Base-by-base conservation (phyloP, 2,888 invertebrate genomes). In the Chironomus tentans region DNA sequence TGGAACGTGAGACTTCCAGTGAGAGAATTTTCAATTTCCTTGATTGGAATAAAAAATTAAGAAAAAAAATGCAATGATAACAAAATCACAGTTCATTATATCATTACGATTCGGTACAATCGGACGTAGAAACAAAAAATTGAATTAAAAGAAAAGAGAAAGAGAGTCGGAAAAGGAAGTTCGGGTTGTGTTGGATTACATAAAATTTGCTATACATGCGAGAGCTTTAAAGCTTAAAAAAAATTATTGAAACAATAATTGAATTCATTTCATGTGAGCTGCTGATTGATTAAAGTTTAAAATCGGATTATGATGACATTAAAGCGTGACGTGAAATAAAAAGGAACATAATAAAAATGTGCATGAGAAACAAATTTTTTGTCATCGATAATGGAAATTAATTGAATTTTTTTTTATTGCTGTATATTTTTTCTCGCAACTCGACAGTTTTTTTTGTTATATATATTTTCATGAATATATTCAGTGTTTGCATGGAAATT, bases 31-130 rank as follows among this genome's bases (percentile, higher is more conserved):
- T 15, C 50, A 50, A 50, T 24, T 24, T 65, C 65, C 24, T 21
- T 15, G 13, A 18, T 4, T 65, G 65, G 21, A 24, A 24, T 65
- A 10, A 10, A 5, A 38, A 38, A 12, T 12, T 46, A 5, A 28
- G 15, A 21, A 28, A 5, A 5, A 28, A 28, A 28, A 28, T 56
- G 56, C 70, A 62, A 61, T 72, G 72, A 72, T 72, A 72, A 62
- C 62, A 28, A 72, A 72, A 72, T 72, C 72, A 72, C 72, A 72
- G 72, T 72, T 72, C 56, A 72, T 50, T 62, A 24, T 62, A 62
- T 72, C 22, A 50, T 62, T 24, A 24, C 72, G 62, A 21, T 46
- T 72, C 61, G 61, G 38, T 46, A 18, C 38, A 50, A 72, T 61
- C 61, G 72, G 38, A 65, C 65, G 65, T 12, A 12, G 2, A 24